Conservation (phyloP, 1,140 invertebrate species). For the Cyclargus thomasi region DNA sequence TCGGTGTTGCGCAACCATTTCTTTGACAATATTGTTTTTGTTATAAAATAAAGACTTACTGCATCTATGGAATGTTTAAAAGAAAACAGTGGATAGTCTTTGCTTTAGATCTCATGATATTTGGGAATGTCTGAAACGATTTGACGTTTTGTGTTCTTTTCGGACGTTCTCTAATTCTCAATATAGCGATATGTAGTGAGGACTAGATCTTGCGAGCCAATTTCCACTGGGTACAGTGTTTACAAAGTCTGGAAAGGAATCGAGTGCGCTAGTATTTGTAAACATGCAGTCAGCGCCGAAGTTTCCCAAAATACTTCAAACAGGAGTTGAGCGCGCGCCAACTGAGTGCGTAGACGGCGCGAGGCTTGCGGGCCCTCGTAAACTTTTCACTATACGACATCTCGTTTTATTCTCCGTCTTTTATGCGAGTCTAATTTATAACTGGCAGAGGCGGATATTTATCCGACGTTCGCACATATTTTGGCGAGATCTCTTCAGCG, state of each 20-base stretch:
- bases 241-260: slow-evolving; percentile 67
- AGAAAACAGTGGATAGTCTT: no score
- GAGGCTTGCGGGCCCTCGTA: slow-evolving; percentile 50
- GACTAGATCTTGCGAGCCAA: slow-evolving; percentile 32
- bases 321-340: slow-evolving; percentile 70
- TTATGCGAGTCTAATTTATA: slow-evolving; percentile 58
- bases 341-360: slow-evolving; percentile 68
- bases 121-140: no score
- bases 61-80: no score
- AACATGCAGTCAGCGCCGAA: slow-evolving; percentile 55
- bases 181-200: slow-evolving; percentile 20
- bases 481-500: neutral
- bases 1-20: neutral
- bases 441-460: slow-evolving; percentile 21
- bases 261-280: slow-evolving; percentile 69
- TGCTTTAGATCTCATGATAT: no score
- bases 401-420: slow-evolving; percentile 62
- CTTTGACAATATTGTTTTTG: neutral
- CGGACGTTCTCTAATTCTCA: neutral
- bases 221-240: slow-evolving; percentile 56
- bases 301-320: slow-evolving; percentile 66
- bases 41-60: neutral
- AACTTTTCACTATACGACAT: slow-evolving; percentile 68
- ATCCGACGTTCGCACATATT: slow-evolving; percentile 3
- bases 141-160: neutral